Base-by-base conservation (phyloP, 1,140 invertebrate species). In the Lepidurus couesii region DNA sequence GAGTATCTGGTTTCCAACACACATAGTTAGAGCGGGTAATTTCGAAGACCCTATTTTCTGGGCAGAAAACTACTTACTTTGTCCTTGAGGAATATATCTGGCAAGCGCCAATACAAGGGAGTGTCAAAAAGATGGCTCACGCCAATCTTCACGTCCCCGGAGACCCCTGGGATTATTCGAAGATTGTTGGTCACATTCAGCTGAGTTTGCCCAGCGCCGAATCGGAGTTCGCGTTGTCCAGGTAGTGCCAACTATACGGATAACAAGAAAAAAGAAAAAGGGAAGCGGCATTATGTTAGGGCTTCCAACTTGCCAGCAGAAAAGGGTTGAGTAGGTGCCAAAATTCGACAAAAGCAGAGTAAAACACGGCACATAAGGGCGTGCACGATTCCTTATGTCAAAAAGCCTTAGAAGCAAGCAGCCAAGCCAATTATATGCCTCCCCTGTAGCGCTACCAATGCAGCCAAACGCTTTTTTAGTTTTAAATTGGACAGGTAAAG, bases 31-130 rank as follows among this genome's bases (percentile, higher is more conserved):
- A 76, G 26, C 75, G 1, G 21, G 1, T 44, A 73, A 6, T 42
- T 80, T 16, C 26, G 26, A 79, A 42, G 44, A 11, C 5, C 16
- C 1, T 47, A 5, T 7, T 47, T 6, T 47, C 16, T 47, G 4
- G 10, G 6, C 16, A 65, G 53, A n/a, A 65, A 65, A 75, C 8
- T 7, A 80, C 80, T 82, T 84, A 92, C 91, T 87, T 90, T 91
- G 86, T 98, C 97, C 3, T 95, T 95, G 2, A 92, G 87, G 85
- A 98, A 96, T 73, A 90, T 87, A 1, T 89, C 86, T 0, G 95
- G 94, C 7, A 98, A 85, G 81, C 91, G 89, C 90, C 95, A 96
- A 84, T 97, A 97, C 1, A 97, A 86, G 0, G 95, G 94, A 80
- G 90, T 90, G 79, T 91, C 89, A 81, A 91, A 90, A 24, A 89